Evolutionary conservation across 2,888 invertebrate species (phyloP).

Genomic region (Torymus tubicola): DNA sequence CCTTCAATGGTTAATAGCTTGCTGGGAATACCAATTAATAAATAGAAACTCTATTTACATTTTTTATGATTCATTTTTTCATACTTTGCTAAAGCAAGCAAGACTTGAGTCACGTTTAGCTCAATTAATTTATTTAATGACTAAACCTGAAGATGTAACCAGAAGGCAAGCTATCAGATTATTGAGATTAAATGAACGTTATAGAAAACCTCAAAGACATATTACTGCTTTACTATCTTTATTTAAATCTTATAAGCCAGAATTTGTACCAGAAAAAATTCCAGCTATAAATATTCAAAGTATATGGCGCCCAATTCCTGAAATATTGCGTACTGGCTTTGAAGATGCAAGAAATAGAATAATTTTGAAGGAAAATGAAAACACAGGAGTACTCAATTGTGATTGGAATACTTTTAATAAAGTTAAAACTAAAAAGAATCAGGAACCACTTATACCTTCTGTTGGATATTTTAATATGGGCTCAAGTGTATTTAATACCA

Average conservation of each 20-base stretch:
- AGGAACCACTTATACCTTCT: slow-evolving; percentile 66
- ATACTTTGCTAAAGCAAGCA: slow-evolving; percentile 64
- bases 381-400: slow-evolving; percentile 54
- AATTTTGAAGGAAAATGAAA: slow-evolving; percentile 51
- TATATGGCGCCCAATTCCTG: slow-evolving; percentile 70
- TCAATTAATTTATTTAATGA: slow-evolving; percentile 68
- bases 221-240: slow-evolving; percentile 70
- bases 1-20: slow-evolving; percentile 70
- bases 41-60: slow-evolving; percentile 66
- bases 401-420: slow-evolving; percentile 64
- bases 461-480: slow-evolving; percentile 71
- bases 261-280: slow-evolving; percentile 73
- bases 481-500: slow-evolving; percentile 67
- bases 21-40: slow-evolving; percentile 68
- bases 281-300: slow-evolving; percentile 70
- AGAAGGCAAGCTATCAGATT: slow-evolving; percentile 69
- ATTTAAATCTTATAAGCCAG: slow-evolving; percentile 74
- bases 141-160: slow-evolving; percentile 73
- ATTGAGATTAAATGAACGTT: slow-evolving; percentile 61
- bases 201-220: slow-evolving; percentile 65
- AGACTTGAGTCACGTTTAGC: slow-evolving; percentile 67
- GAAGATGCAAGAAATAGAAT: slow-evolving; percentile 67
- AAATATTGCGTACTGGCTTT: slow-evolving; percentile 65
- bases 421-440: slow-evolving; percentile 52
- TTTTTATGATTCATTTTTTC: slow-evolving; percentile 70